A percentile compares a stretch with the other conserved stretches of the same genome.
Evolutionary conservation across 2,797 vertebrate genomes (phyloP).

Genomic region (Phataginus tricuspis): DNA sequence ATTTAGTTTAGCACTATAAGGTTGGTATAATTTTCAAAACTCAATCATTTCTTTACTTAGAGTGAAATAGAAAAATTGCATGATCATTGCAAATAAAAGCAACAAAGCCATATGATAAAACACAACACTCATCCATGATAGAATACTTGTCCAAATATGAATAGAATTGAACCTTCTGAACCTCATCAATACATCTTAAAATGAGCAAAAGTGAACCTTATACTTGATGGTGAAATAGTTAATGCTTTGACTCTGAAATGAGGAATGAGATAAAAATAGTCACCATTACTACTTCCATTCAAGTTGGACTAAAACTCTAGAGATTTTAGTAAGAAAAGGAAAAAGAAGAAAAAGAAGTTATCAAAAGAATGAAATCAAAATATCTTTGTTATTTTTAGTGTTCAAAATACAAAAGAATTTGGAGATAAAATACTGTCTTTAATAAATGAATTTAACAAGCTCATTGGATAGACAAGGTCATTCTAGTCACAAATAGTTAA

Average conservation of each 20-base stretch:
- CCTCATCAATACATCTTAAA: not conserved
- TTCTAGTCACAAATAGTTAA: not conserved
- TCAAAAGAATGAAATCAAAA: not conserved
- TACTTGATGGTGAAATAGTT: not conserved
- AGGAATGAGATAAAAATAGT: not conserved
- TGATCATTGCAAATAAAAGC: not conserved
- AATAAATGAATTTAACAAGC: not conserved
- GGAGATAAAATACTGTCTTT: not conserved
- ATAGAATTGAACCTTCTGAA: not conserved
- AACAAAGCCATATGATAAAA: not conserved
- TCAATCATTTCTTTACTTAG: not conserved
- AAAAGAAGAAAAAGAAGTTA: not conserved
- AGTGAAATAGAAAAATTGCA: not conserved
- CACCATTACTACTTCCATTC: not conserved
- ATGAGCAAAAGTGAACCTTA: not conserved
- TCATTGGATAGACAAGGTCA: not conserved
- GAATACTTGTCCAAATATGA: not conserved
- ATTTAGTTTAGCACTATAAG: not conserved
- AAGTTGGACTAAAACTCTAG: not conserved
- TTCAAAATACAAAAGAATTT: not conserved
- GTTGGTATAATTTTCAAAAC: not conserved
- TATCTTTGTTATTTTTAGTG: not conserved
- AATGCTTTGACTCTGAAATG: not conserved
- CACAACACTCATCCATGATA: not conserved
- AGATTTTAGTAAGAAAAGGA: not conserved